Evolutionary conservation across 2,113 vertebrate species (phyloP).

Genomic region (Syngnathoides biaculeatus): DNA sequence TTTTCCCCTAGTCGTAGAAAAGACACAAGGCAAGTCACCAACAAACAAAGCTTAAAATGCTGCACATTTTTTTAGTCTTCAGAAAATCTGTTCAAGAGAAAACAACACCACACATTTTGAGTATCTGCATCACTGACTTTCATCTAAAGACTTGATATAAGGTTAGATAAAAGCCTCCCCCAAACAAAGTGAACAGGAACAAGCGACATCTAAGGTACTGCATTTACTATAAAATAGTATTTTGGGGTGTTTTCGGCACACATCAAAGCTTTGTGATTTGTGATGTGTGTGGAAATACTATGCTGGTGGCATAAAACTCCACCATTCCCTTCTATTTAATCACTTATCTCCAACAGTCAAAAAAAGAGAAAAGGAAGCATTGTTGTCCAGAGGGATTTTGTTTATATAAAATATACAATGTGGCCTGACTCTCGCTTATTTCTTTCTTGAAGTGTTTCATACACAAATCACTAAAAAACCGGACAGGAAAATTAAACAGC

Average conservation of each 20-base stretch:
- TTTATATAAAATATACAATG: slow-evolving; percentile 37
- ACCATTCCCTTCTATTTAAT: not conserved
- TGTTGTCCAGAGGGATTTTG: slow-evolving; percentile 51
- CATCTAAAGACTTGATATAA: slow-evolving; percentile 69
- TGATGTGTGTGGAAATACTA: slow-evolving; percentile 46
- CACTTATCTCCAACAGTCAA: slow-evolving; percentile 23
- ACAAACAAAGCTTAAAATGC: slow-evolving; percentile 25
- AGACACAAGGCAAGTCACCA: not conserved
- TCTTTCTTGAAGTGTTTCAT: too few species aligned
- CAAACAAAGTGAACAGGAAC: slow-evolving; percentile 74
- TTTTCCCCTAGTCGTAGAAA: not conserved
- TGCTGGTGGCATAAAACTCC: slow-evolving; percentile 43
- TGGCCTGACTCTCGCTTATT: slow-evolving; percentile 10
- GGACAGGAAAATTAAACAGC: too few species aligned
- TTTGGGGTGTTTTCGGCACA: slow-evolving; percentile 70
- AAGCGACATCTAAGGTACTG: slow-evolving; percentile 75
- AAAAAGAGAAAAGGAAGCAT: slow-evolving; percentile 63
- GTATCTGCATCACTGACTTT: slow-evolving; percentile 66
- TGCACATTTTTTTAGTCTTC: slow-evolving; percentile 16
- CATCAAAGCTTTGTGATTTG: slow-evolving; percentile 72
- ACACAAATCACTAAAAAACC: too few species aligned
- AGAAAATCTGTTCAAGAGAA: slow-evolving; percentile 21
- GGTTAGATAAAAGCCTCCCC: slow-evolving; percentile 79
- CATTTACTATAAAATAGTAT: slow-evolving; percentile 63
- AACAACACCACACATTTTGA: slow-evolving; percentile 56